A percentile compares a stretch with the other conserved stretches of the same genome.
phyloP scores from a whole-genome alignment of 2,888 invertebrate species.

The Sarcophaga carnaria region DNA sequence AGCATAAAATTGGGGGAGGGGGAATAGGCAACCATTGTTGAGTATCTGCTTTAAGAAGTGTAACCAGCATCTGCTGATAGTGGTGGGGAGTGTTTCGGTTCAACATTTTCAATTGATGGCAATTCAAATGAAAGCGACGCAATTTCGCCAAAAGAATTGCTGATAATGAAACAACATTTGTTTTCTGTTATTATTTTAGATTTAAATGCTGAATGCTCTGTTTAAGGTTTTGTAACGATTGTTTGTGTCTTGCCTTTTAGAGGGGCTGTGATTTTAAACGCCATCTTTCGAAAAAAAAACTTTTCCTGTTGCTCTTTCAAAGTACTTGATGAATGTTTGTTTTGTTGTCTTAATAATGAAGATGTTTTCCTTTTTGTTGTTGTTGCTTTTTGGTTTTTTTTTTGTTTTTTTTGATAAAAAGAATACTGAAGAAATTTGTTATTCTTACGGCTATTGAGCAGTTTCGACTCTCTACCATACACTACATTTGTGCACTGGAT shows the following conservation, averaged over 20 bases:
- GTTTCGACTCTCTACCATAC: constrained; percentile 85
- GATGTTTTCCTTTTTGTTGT: background rate
- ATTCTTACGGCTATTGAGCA: constrained; percentile 15
- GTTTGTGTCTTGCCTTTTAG: background rate
- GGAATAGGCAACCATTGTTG: background rate
- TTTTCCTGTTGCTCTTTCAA: no score
- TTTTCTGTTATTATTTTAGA: no score
- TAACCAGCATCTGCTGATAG: background rate
- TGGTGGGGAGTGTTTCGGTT: background rate
- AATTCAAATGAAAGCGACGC: constrained; percentile 44
- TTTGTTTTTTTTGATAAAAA: constrained; percentile 1
- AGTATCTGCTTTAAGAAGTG: background rate
- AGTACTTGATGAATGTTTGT: background rate
- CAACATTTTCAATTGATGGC: constrained; percentile 56
- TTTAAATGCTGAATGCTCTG: background rate
- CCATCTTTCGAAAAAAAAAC: background rate
- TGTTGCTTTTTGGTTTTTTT: background rate
- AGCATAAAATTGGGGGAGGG: background rate
- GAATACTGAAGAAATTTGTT: constrained; percentile 48
- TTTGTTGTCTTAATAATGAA: background rate
- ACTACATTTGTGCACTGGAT: constrained; percentile 89
- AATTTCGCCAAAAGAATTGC: constrained; percentile 42
- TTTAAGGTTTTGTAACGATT: constrained; percentile 2
- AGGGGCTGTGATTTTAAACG: background rate
- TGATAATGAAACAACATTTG: constrained; percentile 8